Evolutionary conservation across 1,140 invertebrate genomes (phyloP), one percentile per base, ranked within the genome.

Genomic region (Cydia amplana): DNA sequence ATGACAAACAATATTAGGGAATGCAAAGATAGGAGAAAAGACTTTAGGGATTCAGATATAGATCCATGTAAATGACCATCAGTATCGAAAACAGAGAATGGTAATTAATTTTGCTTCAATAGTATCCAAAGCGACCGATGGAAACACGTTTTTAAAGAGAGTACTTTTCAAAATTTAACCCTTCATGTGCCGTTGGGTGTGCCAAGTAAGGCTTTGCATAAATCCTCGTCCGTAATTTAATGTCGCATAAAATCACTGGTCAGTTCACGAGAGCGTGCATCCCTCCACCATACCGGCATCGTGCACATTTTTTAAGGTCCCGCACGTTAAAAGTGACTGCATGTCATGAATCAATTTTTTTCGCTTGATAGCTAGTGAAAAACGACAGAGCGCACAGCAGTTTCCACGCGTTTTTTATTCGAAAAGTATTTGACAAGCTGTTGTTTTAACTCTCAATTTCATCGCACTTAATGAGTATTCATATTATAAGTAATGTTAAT

Each of bases 181-280:
- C 65, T 18, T 70, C 65, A 40, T 70, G 75, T 55, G 51, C 72
- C 72, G 46, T 43, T 60, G 64, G 70, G 70, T 55, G 28, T 65
- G 51, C 72, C 60, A 72, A 75, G 55, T 77, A 82, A 79, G 79
- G 78, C 75, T 85, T 74, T 79, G 74, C 72, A 79, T 81, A 80
- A 85, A 81, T 82, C 79, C 75, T 77, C 78, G 78, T 79, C 74
- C 77, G 77, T 77, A 82, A 85, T 84, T 84, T 85, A 84, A 83
- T 83, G 79, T 85, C 81, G 81, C 80, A 85, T 87, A 84, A 83
- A 87, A 85, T 84, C 77, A 79, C 79, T 80, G 78, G 65, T 28
- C 77, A 73, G 80, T 73, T 80, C 80, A 80, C 70, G 65, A 74
- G 79, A 80, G 76, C 80, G 80, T 77, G 75, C 79, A 80, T 85